Evolutionary conservation across 2,113 vertebrate species (phyloP).

Genomic region (Psammodynastes pulverulentus): DNA sequence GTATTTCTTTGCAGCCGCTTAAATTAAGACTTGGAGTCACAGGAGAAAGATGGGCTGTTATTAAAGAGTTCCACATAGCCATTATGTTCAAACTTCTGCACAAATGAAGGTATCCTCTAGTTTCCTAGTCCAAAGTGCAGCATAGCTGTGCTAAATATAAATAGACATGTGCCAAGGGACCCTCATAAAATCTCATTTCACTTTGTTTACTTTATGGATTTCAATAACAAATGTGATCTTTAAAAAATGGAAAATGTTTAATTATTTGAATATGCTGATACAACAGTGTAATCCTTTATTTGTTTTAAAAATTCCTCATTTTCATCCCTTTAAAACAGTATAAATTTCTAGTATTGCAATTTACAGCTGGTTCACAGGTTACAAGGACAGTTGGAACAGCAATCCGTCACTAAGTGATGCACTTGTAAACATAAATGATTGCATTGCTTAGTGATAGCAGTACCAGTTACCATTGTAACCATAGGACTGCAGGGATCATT

Average conservation of each 20-base stretch:
- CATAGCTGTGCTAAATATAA: neutral
- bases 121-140: neutral
- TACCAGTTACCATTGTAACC: neutral
- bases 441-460: neutral
- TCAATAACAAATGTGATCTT: neutral
- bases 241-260: neutral
- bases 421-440: neutral
- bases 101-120: neutral
- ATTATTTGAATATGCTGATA: neutral
- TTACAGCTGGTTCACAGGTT: neutral
- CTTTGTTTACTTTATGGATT: neutral
- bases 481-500: neutral
- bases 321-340: neutral
- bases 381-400: neutral
- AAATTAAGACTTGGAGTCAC: neutral
- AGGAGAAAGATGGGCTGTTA: neutral
- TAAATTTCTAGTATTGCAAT: neutral
- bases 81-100: neutral
- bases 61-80: neutral
- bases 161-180: neutral
- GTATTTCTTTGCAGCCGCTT: neutral
- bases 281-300: neutral
- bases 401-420: neutral
- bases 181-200: neutral
- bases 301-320: neutral